A percentile compares a stretch with the other conserved stretches of the same genome.
Conservation (phyloP, 2,113 vertebrate species). For the Neodon shergylaensis region DNA sequence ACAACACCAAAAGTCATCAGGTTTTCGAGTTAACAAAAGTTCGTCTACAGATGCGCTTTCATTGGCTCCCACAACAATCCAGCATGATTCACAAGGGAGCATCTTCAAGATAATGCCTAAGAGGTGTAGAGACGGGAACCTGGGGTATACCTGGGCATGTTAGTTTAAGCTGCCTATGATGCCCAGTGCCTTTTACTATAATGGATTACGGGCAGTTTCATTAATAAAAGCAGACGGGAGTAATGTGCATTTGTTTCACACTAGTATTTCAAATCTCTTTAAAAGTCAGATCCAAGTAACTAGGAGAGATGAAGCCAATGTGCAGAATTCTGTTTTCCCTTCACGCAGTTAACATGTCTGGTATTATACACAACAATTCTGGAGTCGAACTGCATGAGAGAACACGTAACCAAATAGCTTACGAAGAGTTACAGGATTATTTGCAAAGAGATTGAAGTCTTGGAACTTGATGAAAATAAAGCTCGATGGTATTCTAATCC, state of each 20-base stretch:
- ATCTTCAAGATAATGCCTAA: neutral
- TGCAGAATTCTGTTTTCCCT: neutral
- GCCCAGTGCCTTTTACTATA: neutral
- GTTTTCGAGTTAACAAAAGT: neutral
- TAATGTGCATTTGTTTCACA: neutral
- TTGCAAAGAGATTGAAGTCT: neutral
- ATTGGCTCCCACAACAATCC: neutral
- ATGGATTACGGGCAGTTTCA: neutral
- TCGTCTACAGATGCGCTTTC: neutral
- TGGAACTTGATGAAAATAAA: neutral
- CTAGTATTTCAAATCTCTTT: neutral
- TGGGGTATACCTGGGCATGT: neutral
- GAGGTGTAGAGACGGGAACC: neutral
- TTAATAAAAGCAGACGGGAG: neutral
- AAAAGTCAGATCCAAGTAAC: neutral
- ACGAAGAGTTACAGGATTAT: neutral
- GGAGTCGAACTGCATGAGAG: neutral
- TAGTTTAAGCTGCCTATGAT: neutral
- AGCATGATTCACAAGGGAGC: neutral
- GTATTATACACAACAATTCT: neutral
- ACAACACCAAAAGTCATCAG: neutral
- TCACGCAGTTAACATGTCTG: neutral
- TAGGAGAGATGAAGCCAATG: neutral
- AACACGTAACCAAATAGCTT: neutral
- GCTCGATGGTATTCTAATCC: neutral